phyloP scores from a whole-genome alignment of 2,797 vertebrate genomes.

The Myotis planiceps region DNA sequence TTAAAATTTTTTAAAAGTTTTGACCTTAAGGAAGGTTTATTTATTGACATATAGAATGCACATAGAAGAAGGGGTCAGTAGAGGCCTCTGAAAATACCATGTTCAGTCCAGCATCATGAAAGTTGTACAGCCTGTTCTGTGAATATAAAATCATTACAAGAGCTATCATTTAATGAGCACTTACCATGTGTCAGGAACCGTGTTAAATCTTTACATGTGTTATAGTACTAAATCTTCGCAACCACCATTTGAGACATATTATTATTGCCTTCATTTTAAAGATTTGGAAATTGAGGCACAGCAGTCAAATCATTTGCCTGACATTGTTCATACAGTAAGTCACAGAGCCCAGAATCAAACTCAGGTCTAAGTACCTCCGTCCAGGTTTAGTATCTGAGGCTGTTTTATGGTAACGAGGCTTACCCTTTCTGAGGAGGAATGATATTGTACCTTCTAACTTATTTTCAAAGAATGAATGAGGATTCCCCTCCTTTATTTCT shows the following conservation, averaged over 20 bases:
- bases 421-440: not conserved
- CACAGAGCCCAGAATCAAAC: not conserved
- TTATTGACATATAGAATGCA: not conserved
- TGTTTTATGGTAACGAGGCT: not conserved
- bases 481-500: not conserved
- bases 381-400: not conserved
- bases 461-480: slow-evolving; percentile 1
- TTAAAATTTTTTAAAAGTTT: not conserved
- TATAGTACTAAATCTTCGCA: not conserved
- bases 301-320: not conserved
- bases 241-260: not conserved
- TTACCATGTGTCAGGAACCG: not conserved
- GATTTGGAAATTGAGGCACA: not conserved
- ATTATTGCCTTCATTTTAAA: not conserved
- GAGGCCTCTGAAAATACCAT: not conserved
- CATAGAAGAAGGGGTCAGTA: not conserved
- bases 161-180: not conserved
- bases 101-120: not conserved
- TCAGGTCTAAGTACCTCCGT: not conserved
- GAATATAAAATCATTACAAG: not conserved
- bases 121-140: not conserved
- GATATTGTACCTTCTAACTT: not conserved
- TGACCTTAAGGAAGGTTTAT: not conserved
- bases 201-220: not conserved
- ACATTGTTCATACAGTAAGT: not conserved